phyloP scores from a whole-genome alignment of 1,140 invertebrate genomes.

The Bombus haemorrhoidalis region DNA sequence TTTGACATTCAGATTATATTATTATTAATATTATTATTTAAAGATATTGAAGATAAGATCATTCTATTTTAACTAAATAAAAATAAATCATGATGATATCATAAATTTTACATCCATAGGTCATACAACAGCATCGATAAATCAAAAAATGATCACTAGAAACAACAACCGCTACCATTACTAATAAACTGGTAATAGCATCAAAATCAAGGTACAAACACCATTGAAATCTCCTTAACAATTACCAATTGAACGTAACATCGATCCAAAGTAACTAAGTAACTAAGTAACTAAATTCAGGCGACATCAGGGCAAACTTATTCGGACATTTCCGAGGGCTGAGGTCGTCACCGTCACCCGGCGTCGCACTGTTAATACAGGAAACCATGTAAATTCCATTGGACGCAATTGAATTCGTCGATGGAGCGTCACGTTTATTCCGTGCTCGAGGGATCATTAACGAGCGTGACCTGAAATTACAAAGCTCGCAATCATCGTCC shows the following conservation, averaged over 20 bases:
- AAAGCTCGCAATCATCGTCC: constrained; percentile 24
- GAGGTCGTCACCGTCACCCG: too few species aligned
- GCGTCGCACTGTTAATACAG: constrained; percentile 1
- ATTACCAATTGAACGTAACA: neutral
- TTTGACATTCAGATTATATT: too few species aligned
- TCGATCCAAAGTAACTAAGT: neutral
- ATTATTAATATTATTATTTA: too few species aligned
- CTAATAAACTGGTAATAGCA: neutral
- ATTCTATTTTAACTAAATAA: too few species aligned
- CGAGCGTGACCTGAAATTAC: constrained; percentile 46
- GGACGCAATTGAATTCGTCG: constrained; percentile 37
- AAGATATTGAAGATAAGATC: too few species aligned
- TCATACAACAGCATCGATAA: too few species aligned
- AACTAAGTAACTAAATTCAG: neutral
- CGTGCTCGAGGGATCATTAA: constrained; percentile 35
- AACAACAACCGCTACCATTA: neutral
- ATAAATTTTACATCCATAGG: too few species aligned
- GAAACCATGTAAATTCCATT: constrained; percentile 25
- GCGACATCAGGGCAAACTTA: neutral
- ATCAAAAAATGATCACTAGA: too few species aligned
- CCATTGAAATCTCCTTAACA: neutral
- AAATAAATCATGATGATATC: too few species aligned
- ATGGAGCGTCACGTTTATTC: constrained; percentile 30
- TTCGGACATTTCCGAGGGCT: neutral
- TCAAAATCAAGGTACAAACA: neutral